Evolutionary conservation across 2,888 invertebrate species (phyloP).

Genomic region (Seladonia tumulorum): DNA sequence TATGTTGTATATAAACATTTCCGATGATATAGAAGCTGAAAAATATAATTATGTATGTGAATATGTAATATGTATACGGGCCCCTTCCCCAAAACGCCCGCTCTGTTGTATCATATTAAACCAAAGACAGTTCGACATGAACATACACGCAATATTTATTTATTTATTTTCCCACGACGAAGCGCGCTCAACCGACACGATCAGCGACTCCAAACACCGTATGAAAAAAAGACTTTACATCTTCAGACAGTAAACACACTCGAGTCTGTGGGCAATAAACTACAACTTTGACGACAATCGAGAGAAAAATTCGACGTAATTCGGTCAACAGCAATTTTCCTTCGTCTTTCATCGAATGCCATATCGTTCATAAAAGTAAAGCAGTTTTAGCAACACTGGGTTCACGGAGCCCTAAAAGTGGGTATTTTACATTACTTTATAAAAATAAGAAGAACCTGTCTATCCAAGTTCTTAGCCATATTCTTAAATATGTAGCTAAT

Average conservation of each 20-base stretch:
- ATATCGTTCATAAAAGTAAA: no score
- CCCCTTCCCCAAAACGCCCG: conserved; percentile 54
- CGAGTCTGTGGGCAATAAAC: background rate
- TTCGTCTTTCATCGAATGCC: no score
- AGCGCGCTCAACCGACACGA: background rate
- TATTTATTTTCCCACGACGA: background rate
- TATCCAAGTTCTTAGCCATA: no score
- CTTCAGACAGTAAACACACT: no score
- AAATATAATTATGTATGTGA: conserved; percentile 70
- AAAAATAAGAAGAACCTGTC: no score
- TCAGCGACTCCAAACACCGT: background rate
- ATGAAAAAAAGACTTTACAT: no score
- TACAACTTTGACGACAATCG: background rate
- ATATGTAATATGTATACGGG: conserved; percentile 68
- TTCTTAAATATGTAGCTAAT: no score
- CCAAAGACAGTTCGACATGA: conserved; percentile 82
- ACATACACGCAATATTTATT: conserved; percentile 50
- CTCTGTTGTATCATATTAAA: conserved; percentile 82
- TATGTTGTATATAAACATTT: conserved; percentile 76
- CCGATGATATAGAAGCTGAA: conserved; percentile 69
- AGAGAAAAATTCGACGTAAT: no score
- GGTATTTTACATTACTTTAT: no score
- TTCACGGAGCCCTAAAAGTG: no score
- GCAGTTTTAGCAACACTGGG: no score
- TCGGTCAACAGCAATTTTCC: no score